Percentiles rank a stretch among this genome's conserved stretches.
phyloP scores from a whole-genome alignment of 2,797 vertebrate species.

The Bradypus variegatus region DNA sequence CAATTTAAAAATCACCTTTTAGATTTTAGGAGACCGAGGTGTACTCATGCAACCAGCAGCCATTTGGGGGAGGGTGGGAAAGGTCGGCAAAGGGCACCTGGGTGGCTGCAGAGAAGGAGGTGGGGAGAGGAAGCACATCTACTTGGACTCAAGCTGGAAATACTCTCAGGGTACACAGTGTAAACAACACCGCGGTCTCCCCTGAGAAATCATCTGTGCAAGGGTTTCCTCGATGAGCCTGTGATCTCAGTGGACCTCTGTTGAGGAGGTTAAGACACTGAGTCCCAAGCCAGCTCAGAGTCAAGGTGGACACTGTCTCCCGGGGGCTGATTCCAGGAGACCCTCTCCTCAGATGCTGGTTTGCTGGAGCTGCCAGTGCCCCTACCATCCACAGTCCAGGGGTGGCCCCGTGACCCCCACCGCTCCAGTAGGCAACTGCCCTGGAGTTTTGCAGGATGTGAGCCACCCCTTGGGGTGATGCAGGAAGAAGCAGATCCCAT shows the following conservation, averaged over 20 bases:
- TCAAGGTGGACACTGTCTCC: not conserved
- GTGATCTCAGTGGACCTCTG: not conserved
- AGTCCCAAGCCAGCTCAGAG: fast-evolving
- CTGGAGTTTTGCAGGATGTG: not conserved
- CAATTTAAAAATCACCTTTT: not conserved
- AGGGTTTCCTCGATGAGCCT: not conserved
- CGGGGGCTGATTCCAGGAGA: not conserved
- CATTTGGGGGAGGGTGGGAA: not conserved
- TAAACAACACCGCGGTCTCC: no score
- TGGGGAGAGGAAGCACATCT: fast-evolving
- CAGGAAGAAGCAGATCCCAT: not conserved
- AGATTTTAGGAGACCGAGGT: not conserved
- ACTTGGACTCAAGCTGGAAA: not conserved
- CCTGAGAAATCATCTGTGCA: not conserved
- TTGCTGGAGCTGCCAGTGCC: not conserved
- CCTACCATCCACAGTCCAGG: fast-evolving
- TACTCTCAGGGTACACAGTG: not conserved
- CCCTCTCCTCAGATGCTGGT: not conserved
- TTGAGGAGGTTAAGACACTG: fast-evolving
- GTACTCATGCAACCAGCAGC: not conserved
- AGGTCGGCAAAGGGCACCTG: fast-evolving
- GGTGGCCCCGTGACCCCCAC: not conserved
- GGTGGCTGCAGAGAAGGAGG: fast-evolving
- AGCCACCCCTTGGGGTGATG: not conserved
- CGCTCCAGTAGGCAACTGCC: not conserved